Evolutionary conservation across 2,888 invertebrate species (phyloP), one percentile per base, ranked within the genome.

Genomic region (Cerastoderma edule): DNA sequence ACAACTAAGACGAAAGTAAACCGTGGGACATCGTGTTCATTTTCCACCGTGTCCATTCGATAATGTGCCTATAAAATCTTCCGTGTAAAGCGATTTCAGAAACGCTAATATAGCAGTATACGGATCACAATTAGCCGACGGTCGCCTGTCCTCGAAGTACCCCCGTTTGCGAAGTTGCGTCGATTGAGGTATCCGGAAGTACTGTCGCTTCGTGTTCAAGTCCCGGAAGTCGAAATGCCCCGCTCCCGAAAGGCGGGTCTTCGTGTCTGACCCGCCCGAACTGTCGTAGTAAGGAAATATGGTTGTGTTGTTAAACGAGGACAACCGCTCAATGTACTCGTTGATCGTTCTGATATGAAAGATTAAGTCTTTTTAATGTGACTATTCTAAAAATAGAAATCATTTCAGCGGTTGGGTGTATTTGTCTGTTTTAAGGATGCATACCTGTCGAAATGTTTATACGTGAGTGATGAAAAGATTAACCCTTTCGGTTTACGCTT

Each of bases 221-320:
- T 60, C 60, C 16, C 24, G 16, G 27, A n/a, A 60, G 1, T 35
- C 22, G 39, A 39, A 60, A 10, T 32, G 39, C 16, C 4, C 4
- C 19, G 60, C 60, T 24, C 60, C 60, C 0, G 39, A 39, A 4
- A 60, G n/a, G 0, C 60, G 60, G 13, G 35, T 22, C 39, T 39
- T 39, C 6, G 60, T 60, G n/a, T 60, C 60, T 24, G 13, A 22
- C 19, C 60, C 60, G 2, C 19, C 28, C 6, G 35, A 39, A 39
- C 39, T 60, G 60, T 60, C 60, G 24, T 39, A 60, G 33, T 22
- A 60, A 16, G 60, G 60, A 39, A 60, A 60, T n/a, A 60, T 60
- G 3, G 13, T 22, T 19, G 32, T 16, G 60, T 60, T 60, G 13
- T 60, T 16, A 10, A 60, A 35, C 6, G n/a, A 35, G 24, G 13